Evolutionary conservation across 2,113 vertebrate species (phyloP).

Genomic region (Australoheros scitulus): DNA sequence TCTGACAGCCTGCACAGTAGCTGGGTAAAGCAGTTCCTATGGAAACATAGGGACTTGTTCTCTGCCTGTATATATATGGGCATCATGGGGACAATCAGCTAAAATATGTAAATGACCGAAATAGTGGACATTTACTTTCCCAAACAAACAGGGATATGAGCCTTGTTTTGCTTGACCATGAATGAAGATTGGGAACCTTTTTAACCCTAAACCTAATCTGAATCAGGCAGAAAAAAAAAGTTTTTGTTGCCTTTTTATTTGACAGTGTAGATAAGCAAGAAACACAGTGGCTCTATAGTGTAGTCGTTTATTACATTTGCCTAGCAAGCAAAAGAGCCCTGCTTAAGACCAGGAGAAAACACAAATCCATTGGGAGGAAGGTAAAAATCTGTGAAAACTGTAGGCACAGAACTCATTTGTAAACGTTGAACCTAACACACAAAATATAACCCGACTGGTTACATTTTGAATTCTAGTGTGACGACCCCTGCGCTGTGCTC

Average conservation of each 20-base stretch:
- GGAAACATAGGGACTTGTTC: slow-evolving; percentile 3
- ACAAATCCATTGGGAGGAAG: no score
- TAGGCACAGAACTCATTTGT: no score
- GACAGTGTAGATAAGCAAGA: background rate
- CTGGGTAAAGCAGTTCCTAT: slow-evolving; percentile 14
- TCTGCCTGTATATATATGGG: background rate
- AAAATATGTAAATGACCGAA: background rate
- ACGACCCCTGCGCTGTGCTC: background rate
- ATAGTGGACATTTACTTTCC: background rate
- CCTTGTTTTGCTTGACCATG: background rate
- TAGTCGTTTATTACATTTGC: no score
- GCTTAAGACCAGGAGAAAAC: no score
- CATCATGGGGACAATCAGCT: background rate
- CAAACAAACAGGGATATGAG: background rate
- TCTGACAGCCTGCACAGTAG: slow-evolving; percentile 21
- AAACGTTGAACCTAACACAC: no score
- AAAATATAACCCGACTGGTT: background rate
- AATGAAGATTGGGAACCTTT: background rate
- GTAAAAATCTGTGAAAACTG: no score
- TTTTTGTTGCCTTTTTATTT: background rate
- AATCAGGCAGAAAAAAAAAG: no score
- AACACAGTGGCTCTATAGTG: no score
- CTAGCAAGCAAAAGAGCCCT: no score
- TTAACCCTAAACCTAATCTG: background rate
- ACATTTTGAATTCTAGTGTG: background rate